These are phyloP conservation scores for Drosophila imparisetae DNA, from an alignment of 2,888 invertebrate species.

Conservation along the genomic window DNA sequence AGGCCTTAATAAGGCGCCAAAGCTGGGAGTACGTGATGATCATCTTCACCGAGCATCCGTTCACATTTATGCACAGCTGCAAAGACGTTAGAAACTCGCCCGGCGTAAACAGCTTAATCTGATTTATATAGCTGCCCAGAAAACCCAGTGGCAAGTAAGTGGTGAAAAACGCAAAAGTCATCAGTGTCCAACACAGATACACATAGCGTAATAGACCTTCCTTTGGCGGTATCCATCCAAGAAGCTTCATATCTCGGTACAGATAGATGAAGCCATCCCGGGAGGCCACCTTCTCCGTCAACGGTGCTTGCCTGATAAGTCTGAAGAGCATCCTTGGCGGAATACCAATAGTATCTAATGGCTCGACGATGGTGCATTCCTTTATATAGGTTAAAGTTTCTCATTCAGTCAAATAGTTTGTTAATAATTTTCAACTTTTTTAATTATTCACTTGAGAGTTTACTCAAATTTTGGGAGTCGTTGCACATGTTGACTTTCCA, in stretches of 20 bases:
- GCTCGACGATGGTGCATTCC: not conserved
- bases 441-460: constrained; percentile 68
- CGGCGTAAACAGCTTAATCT: constrained; percentile 59
- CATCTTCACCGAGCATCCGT: constrained; percentile 66
- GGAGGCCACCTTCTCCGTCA: constrained; percentile 42
- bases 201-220: constrained; percentile 46
- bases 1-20: constrained; percentile 57
- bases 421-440: constrained; percentile 39
- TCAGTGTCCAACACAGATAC: constrained; percentile 54
- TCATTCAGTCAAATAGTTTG: constrained; percentile 51
- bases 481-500: too few relatives aligned
- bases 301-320: constrained; percentile 51
- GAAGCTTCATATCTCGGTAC: constrained; percentile 57
- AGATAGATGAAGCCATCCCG: constrained; percentile 62
- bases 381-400: constrained; percentile 60
- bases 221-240: constrained; percentile 64
- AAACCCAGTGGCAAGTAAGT: constrained; percentile 61
- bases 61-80: constrained; percentile 67
- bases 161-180: constrained; percentile 44
- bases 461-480: not conserved
- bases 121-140: constrained; percentile 58
- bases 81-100: constrained; percentile 73
- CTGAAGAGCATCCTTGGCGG: constrained; percentile 53
- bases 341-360: constrained; percentile 4
- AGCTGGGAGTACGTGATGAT: constrained; percentile 54